Conservation (phyloP, 2,113 vertebrate genomes). For the Bambusicola thoracicus region DNA sequence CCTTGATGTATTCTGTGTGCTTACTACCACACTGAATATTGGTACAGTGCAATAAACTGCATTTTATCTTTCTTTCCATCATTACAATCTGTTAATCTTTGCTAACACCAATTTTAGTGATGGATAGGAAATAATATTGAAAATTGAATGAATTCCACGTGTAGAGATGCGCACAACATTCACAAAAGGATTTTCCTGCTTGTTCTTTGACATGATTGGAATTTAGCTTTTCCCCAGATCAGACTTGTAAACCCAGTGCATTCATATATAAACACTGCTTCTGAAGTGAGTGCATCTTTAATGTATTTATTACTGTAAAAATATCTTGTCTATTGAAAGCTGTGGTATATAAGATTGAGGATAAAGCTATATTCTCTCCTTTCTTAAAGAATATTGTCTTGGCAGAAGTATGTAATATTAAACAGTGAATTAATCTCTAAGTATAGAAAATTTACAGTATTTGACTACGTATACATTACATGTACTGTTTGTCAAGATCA, state of each 20-base stretch:
- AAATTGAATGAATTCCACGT: neutral
- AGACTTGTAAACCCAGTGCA: neutral
- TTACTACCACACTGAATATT: neutral
- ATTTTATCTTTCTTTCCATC: neutral
- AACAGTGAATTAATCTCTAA: neutral
- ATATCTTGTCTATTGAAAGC: neutral
- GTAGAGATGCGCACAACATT: neutral
- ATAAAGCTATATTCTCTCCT: neutral
- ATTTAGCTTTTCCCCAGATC: neutral
- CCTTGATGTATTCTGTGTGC: neutral
- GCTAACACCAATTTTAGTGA: neutral
- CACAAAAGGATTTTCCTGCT: neutral
- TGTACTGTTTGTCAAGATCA: neutral
- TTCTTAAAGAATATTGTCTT: neutral
- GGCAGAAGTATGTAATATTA: neutral
- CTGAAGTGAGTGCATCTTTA: neutral
- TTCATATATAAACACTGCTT: neutral
- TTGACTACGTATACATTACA: neutral
- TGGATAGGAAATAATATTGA: neutral
- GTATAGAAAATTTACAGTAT: neutral
- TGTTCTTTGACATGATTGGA: neutral
- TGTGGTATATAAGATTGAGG: neutral
- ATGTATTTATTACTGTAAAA: neutral
- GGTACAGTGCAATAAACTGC: neutral
- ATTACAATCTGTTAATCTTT: neutral